Evolutionary conservation across 2,888 invertebrate species (phyloP).

Genomic region (Epicampocera succincta): DNA sequence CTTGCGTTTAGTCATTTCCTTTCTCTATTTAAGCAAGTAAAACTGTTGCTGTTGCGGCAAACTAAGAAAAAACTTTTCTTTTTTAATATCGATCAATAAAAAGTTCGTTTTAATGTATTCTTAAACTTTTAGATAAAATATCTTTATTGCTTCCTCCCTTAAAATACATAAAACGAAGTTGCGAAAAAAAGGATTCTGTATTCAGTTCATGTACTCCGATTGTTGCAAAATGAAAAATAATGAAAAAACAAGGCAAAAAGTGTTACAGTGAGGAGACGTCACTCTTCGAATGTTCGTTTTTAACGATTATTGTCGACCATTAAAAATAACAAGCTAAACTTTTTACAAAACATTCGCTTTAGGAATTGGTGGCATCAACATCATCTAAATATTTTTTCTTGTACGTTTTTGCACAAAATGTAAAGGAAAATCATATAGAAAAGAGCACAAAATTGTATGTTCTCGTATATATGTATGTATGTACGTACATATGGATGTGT

Average conservation of each 20-base stretch:
- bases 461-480: not conserved
- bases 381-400: conserved; percentile 18
- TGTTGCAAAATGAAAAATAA: conserved; percentile 52
- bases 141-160: conserved; percentile 57
- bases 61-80: conserved; percentile 17
- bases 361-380: conserved; percentile 73
- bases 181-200: conserved; percentile 51
- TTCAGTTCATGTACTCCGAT: conserved; percentile 58
- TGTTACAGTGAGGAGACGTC: conserved; percentile 62
- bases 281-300: conserved; percentile 71
- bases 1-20: conserved; percentile 21
- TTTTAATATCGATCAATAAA: conserved; percentile 50
- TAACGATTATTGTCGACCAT: conserved; percentile 81
- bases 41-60: conserved; percentile 43
- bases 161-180: conserved; percentile 52
- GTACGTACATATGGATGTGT: no score
- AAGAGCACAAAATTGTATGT: conserved; percentile 3
- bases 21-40: conserved; percentile 19
- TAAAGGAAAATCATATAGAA: not conserved
- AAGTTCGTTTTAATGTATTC: conserved; percentile 55
- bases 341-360: conserved; percentile 79
- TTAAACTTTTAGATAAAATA: conserved; percentile 66
- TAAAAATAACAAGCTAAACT: conserved; percentile 82
- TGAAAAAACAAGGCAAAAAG: conserved; percentile 44
- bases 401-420: conserved; percentile 41